Percentiles rank a stretch among this genome's conserved stretches.
Conservation (phyloP, 1,140 invertebrate genomes). For the Anastrepha obliqua region DNA sequence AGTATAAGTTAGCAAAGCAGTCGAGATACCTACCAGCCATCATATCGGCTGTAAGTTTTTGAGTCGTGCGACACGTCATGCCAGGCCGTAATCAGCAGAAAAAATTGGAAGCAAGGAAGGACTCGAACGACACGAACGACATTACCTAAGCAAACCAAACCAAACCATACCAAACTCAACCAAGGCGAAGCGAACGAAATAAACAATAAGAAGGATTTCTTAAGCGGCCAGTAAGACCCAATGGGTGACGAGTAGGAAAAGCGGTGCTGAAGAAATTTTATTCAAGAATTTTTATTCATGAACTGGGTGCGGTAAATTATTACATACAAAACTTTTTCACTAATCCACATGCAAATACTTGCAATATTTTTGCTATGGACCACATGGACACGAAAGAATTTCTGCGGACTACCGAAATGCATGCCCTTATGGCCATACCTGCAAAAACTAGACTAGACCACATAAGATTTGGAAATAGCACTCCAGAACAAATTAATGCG, state of each 20-base stretch:
- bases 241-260: background rate
- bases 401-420: too few species aligned
- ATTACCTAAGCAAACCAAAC: background rate
- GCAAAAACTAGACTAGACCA: too few species aligned
- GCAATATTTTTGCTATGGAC: too few species aligned
- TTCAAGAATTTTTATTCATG: too few species aligned
- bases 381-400: too few species aligned
- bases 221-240: background rate
- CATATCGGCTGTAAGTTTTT: background rate
- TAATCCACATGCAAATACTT: too few species aligned
- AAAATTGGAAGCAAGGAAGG: background rate
- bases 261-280: background rate
- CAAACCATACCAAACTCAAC: background rate
- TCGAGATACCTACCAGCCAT: background rate
- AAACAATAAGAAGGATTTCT: slow-evolving; percentile 27
- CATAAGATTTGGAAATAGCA: too few species aligned
- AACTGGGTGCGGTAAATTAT: too few species aligned
- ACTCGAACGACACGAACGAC: background rate
- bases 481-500: too few species aligned
- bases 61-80: slow-evolving; percentile 10
- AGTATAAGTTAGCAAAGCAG: background rate
- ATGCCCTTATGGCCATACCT: too few species aligned
- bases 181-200: background rate
- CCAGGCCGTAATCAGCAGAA: background rate
- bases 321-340: too few species aligned